phyloP scores from a whole-genome alignment of 53 echinoderm and acorn worm species.

The Temnopleurus reevesii region DNA sequence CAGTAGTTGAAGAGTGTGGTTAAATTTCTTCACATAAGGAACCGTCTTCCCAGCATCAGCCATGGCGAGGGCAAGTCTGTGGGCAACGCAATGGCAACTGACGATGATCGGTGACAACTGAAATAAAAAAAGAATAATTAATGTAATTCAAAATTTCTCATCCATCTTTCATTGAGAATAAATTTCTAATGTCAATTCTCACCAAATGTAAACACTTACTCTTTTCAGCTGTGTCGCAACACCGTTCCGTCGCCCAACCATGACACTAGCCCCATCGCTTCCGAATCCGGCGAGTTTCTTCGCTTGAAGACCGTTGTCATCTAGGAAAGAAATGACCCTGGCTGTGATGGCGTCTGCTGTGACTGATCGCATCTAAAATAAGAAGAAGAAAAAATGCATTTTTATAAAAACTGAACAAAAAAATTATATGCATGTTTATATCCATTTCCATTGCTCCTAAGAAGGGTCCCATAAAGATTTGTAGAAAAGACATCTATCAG shows the following conservation, averaged over 20 bases:
- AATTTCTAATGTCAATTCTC: slow-evolving; percentile 28
- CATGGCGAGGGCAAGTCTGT: slow-evolving; percentile 62
- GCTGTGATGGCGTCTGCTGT: background rate
- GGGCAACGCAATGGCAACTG: slow-evolving; percentile 58
- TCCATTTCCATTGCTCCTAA: background rate
- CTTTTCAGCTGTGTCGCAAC: too few species aligned
- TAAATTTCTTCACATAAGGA: background rate
- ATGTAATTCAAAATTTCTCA: background rate
- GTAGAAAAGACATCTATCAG: too few species aligned
- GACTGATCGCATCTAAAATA: background rate
- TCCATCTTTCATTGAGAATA: background rate
- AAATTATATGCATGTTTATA: too few species aligned
- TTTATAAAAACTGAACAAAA: too few species aligned
- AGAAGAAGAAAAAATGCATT: too few species aligned
- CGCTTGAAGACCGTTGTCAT: background rate
- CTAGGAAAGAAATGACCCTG: too few species aligned
- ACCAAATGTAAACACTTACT: too few species aligned
- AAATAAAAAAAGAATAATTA: too few species aligned
- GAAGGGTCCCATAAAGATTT: too few species aligned
- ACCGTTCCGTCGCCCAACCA: slow-evolving; percentile 48
- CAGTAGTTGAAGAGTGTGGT: background rate
- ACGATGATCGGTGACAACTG: too few species aligned
- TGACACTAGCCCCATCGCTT: slow-evolving; percentile 69
- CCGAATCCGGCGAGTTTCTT: slow-evolving; percentile 42
- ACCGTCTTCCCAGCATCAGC: slow-evolving; percentile 60